Evolutionary conservation across 2,113 vertebrate genomes (phyloP).

Genomic region (Phasianus colchicus): DNA sequence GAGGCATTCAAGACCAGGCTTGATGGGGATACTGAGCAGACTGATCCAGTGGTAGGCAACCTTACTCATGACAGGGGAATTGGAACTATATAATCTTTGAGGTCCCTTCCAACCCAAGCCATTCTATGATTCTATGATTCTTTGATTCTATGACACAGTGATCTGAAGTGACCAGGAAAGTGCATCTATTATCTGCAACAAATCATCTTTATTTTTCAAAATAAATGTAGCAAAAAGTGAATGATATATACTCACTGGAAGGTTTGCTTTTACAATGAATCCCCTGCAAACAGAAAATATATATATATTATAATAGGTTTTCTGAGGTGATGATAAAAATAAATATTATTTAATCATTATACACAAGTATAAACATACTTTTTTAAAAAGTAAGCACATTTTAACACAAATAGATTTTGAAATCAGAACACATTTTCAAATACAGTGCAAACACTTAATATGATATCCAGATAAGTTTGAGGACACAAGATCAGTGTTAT

Average conservation of each 20-base stretch:
- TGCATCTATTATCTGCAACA: neutral
- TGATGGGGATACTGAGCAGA: no score
- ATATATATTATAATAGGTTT: neutral
- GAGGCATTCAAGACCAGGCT: no score
- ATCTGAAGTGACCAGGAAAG: neutral
- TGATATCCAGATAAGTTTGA: fast-evolving
- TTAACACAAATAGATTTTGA: neutral
- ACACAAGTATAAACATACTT: neutral
- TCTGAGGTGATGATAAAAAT: neutral
- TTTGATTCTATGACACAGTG: neutral
- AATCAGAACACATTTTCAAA: neutral
- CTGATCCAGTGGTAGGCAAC: no score
- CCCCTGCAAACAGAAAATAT: constrained; percentile 69
- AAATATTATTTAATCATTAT: neutral
- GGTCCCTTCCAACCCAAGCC: no score
- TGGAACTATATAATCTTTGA: no score
- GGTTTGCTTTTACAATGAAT: constrained; percentile 72
- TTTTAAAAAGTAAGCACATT: neutral
- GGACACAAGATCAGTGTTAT: neutral
- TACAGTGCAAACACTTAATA: neutral
- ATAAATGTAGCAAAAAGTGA: neutral
- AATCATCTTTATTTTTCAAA: neutral
- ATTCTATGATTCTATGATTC: no score
- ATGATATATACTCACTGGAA: constrained; percentile 64
- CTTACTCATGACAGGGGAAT: no score